Conservation (phyloP, 1,140 invertebrate species). For the Zaprionus inermis region DNA sequence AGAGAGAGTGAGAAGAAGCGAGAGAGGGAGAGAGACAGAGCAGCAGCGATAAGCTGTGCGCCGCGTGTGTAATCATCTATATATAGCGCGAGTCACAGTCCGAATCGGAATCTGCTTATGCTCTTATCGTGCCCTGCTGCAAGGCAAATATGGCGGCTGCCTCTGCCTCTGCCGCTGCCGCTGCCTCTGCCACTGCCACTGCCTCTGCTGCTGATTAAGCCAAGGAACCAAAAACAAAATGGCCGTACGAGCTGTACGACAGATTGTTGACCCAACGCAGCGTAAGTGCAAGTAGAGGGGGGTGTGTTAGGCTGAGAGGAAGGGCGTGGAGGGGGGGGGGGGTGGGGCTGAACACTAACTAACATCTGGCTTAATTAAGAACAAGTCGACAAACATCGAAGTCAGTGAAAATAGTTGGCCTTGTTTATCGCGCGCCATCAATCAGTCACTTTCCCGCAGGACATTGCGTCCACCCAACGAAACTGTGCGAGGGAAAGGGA, state of each 20-base stretch:
- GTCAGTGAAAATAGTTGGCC: slow-evolving; percentile 77
- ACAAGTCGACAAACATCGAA: slow-evolving; percentile 71
- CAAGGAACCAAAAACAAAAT: slow-evolving; percentile 75
- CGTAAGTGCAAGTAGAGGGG: slow-evolving; percentile 31
- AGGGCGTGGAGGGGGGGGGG: not conserved
- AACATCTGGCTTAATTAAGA: slow-evolving; percentile 77
- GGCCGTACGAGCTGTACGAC: slow-evolving; percentile 51
- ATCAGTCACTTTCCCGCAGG: slow-evolving; percentile 68
- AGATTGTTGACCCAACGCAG: slow-evolving; percentile 64
- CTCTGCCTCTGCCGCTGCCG: slow-evolving; percentile 31
- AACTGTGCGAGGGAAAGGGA: slow-evolving; percentile 7
- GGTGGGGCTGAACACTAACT: slow-evolving; percentile 27
- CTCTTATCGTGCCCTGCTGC: slow-evolving; percentile 62
- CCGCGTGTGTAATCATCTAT: slow-evolving; percentile 31
- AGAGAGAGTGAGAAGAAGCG: not conserved
- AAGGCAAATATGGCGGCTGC: slow-evolving; percentile 54
- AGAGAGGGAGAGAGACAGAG: slow-evolving; percentile 41
- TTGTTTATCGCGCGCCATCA: slow-evolving; percentile 76
- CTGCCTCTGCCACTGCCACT: not conserved
- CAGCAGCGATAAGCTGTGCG: slow-evolving; percentile 52
- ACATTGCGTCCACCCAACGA: slow-evolving; percentile 51
- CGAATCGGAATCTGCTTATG: slow-evolving; percentile 66
- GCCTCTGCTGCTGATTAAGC: slow-evolving; percentile 66
- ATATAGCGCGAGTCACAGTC: slow-evolving; percentile 49
- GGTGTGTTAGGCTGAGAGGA: not conserved